Conservation (phyloP, 2,113 vertebrate genomes). For the Zeus faber region DNA sequence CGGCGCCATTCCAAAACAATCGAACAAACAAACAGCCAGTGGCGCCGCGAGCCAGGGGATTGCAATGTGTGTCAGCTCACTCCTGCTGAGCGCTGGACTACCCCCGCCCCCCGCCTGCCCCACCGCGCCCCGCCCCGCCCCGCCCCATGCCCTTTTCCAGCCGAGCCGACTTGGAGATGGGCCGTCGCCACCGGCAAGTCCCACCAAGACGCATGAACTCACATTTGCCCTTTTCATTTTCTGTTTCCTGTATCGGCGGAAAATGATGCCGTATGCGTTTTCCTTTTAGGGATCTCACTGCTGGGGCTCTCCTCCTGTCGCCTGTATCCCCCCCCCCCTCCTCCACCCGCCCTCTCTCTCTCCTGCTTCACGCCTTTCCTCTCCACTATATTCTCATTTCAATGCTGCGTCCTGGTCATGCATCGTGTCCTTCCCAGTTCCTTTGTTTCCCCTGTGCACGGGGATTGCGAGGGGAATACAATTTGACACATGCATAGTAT, state of each 20-base stretch:
- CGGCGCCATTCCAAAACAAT: conserved; percentile 35
- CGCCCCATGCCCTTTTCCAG: conserved; percentile 67
- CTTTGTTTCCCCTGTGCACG: no score
- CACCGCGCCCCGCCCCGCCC: no score
- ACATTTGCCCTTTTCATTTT: conserved; percentile 73
- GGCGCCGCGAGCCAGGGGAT: conserved; percentile 51
- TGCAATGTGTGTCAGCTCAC: conserved; percentile 63
- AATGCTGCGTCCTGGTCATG: no score
- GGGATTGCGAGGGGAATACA: no score
- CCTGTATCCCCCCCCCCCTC: conserved; percentile 9
- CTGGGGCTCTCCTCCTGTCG: conserved; percentile 15
- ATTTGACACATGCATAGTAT: no score
- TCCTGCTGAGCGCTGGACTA: conserved; percentile 69
- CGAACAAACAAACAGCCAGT: conserved; percentile 30
- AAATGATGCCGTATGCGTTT: conserved; percentile 61
- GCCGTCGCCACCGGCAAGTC: conserved; percentile 68
- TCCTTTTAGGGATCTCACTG: conserved; percentile 42
- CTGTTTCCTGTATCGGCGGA: conserved; percentile 49
- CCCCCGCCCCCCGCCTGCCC: conserved; percentile 60
- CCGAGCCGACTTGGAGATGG: conserved; percentile 58
- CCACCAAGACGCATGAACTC: conserved; percentile 63
- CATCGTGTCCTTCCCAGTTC: no score
- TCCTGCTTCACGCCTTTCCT: not conserved
- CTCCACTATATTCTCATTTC: conserved; percentile 9
- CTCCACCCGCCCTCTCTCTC: not conserved